These are phyloP conservation scores for Capitella teleta DNA, from an alignment of 1,140 invertebrate genomes.

Conservation along the genomic window DNA sequence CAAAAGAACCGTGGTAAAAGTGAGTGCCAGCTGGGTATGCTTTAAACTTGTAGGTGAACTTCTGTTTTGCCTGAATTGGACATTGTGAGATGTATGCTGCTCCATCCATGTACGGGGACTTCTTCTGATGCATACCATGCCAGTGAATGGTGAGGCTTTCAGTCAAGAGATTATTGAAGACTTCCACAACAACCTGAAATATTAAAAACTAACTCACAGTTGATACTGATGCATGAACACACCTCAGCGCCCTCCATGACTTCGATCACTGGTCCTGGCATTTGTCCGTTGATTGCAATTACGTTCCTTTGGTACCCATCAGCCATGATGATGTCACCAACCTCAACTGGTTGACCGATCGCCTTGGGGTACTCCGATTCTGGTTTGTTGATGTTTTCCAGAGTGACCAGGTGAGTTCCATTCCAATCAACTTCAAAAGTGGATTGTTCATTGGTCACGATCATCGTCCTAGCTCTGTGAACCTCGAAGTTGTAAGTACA, in stretches of 20 bases:
- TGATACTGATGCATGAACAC: neutral
- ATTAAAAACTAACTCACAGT: neutral
- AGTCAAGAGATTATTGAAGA: neutral
- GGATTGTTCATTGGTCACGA: too few species aligned
- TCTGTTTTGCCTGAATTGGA: constrained; percentile 13
- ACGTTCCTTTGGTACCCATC: constrained; percentile 5
- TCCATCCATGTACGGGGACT: constrained; percentile 16
- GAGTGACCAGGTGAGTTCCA: too few species aligned
- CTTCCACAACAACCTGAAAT: constrained; percentile 3
- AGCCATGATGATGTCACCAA: constrained; percentile 6
- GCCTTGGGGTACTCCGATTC: too few species aligned
- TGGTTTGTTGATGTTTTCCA: too few species aligned
- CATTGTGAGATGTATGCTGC: constrained; percentile 16
- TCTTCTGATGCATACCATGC: constrained; percentile 2
- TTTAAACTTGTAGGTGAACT: constrained; percentile 19
- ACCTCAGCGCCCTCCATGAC: constrained; percentile 8
- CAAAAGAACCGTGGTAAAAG: neutral
- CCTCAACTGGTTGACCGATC: too few species aligned
- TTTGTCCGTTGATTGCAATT: constrained; percentile 4
- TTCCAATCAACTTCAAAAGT: too few species aligned
- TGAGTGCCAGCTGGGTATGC: constrained; percentile 3
- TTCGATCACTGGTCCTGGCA: constrained; percentile 8
- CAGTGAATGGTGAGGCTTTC: constrained; percentile 6
- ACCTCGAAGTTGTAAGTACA: too few species aligned
- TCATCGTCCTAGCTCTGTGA: too few species aligned